Conservation (phyloP, 2,113 vertebrate genomes). For the Pachyramphus minor region DNA sequence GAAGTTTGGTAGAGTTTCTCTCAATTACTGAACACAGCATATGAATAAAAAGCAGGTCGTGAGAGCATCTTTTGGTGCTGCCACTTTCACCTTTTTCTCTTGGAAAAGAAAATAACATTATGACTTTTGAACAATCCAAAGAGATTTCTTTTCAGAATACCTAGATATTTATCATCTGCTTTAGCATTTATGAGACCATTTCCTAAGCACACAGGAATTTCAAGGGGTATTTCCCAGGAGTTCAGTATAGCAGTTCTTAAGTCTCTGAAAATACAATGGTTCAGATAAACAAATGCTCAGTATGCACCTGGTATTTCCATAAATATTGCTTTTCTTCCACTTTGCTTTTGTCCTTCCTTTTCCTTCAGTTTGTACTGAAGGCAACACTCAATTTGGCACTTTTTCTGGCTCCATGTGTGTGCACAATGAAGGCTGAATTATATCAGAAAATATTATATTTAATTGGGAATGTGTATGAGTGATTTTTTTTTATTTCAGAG, state of each 20-base stretch:
- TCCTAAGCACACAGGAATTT: not conserved
- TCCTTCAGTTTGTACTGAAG: not conserved
- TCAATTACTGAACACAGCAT: not conserved
- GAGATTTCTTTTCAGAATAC: not conserved
- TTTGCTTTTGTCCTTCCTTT: not conserved
- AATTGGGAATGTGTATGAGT: not conserved
- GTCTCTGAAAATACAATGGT: not conserved
- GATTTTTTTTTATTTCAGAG: not conserved
- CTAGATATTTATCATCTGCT: conserved; percentile 16
- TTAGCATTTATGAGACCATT: conserved; percentile 17
- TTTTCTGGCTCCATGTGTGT: not conserved
- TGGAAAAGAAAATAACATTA: not conserved
- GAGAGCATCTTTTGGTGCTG: not conserved
- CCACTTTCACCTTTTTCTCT: not conserved
- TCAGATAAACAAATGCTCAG: not conserved
- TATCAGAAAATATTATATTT: not conserved
- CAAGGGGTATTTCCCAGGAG: conserved; percentile 15
- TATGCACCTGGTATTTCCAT: not conserved
- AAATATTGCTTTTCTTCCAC: not conserved
- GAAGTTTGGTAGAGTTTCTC: not conserved
- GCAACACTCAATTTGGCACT: not conserved
- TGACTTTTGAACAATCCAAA: not conserved
- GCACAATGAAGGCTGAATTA: not conserved
- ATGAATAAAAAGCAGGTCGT: not conserved
- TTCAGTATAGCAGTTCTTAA: not conserved